These are phyloP conservation scores for Papilio glaucus DNA, from an alignment of 1,140 invertebrate genomes.

Conservation along the genomic window DNA sequence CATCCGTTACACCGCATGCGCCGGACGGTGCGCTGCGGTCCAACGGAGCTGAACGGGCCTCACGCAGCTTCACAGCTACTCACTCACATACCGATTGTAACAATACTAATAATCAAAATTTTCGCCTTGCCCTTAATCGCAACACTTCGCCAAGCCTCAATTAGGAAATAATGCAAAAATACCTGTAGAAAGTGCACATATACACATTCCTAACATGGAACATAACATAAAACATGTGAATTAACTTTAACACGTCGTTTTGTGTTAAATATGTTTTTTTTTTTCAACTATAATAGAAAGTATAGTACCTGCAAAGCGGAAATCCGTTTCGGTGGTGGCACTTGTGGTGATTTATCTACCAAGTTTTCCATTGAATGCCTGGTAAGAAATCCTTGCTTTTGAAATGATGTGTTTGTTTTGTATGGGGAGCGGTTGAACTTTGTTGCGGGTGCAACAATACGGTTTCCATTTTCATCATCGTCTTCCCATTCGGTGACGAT, in stretches of 20 bases:
- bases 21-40: constrained; percentile 70
- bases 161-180: constrained; percentile 58
- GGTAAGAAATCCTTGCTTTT: constrained; percentile 76
- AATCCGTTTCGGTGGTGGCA: constrained; percentile 73
- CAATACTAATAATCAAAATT: constrained; percentile 47
- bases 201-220: constrained; percentile 55
- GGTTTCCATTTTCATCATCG: constrained; percentile 84
- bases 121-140: constrained; percentile 55
- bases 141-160: constrained; percentile 65
- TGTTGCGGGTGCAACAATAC: constrained; percentile 80
- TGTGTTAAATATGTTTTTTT: constrained; percentile 43
- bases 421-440: constrained; percentile 73
- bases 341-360: constrained; percentile 79
- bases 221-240: constrained; percentile 43
- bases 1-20: constrained; percentile 68
- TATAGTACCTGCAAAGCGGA: constrained; percentile 78
- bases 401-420: constrained; percentile 61
- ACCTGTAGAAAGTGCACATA: constrained; percentile 72
- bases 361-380: constrained; percentile 89
- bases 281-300: constrained; percentile 55
- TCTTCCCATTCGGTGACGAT: constrained; percentile 87
- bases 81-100: constrained; percentile 49
- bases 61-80: constrained; percentile 51
- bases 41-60: constrained; percentile 74
- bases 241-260: constrained; percentile 43